Evolutionary conservation across 2,797 vertebrate species (phyloP).

Genomic region (Pipistrellus nathusii): DNA sequence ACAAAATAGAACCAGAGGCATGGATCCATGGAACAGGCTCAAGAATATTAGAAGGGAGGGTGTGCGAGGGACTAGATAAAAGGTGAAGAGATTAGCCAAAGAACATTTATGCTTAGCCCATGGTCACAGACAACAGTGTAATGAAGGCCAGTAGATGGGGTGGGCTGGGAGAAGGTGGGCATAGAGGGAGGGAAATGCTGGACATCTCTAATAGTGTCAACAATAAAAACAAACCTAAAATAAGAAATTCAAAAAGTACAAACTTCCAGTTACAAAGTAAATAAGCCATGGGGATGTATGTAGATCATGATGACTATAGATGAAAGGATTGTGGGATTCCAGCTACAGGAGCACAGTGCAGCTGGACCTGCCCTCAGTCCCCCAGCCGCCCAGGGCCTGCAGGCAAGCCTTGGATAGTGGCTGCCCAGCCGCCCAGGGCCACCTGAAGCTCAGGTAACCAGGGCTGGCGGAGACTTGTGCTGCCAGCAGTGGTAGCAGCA

Average conservation of each 20-base stretch:
- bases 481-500: too few relatives aligned
- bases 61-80: neutral
- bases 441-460: too few relatives aligned
- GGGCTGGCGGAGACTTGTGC: too few relatives aligned
- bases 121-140: neutral
- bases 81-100: neutral
- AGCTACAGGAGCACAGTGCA: too few relatives aligned
- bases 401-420: too few relatives aligned
- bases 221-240: neutral
- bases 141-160: neutral
- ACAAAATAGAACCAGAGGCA: neutral
- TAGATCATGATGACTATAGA: neutral
- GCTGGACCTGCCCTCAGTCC: too few relatives aligned
- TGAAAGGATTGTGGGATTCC: too few relatives aligned
- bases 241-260: neutral
- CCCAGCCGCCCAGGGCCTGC: too few relatives aligned
- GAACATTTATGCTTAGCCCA: neutral
- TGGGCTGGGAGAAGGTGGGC: neutral
- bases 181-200: neutral
- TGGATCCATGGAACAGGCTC: neutral
- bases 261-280: neutral
- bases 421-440: too few relatives aligned
- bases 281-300: neutral
- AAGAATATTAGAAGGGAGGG: neutral
- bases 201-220: neutral